Conservation (phyloP, 2,113 vertebrate genomes). For the Verasper variegatus region DNA sequence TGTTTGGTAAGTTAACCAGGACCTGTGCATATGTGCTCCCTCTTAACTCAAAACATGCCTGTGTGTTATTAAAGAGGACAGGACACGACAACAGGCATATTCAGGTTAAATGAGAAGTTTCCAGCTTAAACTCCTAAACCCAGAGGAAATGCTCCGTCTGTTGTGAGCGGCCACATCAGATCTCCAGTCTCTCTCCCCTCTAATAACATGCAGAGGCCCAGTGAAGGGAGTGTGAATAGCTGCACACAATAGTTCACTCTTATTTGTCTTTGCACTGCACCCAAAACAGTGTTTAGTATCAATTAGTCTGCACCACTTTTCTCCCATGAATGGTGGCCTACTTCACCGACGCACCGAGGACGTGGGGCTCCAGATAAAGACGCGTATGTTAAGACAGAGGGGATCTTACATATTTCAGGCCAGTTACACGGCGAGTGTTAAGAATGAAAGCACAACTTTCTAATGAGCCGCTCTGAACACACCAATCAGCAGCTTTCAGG, state of each 20-base stretch:
- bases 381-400: background rate
- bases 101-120: conserved; percentile 27
- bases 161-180: conserved; percentile 43
- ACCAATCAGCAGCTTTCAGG: conserved; percentile 43
- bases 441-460: conserved; percentile 19
- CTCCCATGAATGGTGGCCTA: conserved; percentile 62
- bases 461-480: background rate
- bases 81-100: background rate
- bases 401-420: background rate
- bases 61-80: conserved; percentile 18
- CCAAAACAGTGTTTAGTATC: conserved; percentile 65
- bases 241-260: conserved; percentile 65
- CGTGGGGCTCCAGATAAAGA: conserved; percentile 13
- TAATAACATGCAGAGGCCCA: conserved; percentile 70
- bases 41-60: conserved; percentile 13
- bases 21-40: background rate
- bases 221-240: conserved; percentile 54
- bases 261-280: conserved; percentile 55
- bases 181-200: conserved; percentile 42
- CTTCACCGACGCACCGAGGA: conserved; percentile 41
- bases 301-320: conserved; percentile 63
- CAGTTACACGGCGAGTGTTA: background rate
- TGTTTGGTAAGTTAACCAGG: background rate
- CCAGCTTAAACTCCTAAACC: conserved; percentile 33
- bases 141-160: conserved; percentile 63